A percentile compares a stretch with the other conserved stretches of the same genome.
Evolutionary conservation across 2,113 vertebrate species (phyloP).

Genomic region (Prietella phreatophila): DNA sequence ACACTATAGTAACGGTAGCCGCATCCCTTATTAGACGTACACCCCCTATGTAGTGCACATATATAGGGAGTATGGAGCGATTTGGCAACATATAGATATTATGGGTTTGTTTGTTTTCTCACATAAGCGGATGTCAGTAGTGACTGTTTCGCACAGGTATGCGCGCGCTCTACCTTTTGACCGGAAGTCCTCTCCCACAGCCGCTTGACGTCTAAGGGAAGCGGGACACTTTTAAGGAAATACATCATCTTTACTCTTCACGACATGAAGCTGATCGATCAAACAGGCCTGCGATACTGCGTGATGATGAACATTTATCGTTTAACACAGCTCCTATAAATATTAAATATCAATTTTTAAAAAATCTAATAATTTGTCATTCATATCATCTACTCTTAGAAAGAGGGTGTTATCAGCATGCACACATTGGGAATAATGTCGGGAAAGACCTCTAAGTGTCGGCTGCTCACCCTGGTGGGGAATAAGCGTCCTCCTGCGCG

Average conservation of each 20-base stretch:
- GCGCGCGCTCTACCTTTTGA: background rate
- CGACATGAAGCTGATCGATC: background rate
- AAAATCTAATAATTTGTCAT: background rate
- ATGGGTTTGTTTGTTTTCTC: background rate
- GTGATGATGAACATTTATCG: no score
- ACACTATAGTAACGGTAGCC: background rate
- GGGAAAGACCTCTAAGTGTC: no score
- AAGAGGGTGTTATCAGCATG: no score
- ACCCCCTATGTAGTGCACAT: background rate
- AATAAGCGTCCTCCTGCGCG: conserved; percentile 40
- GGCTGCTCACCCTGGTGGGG: background rate
- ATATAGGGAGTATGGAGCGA: background rate
- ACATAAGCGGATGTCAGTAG: background rate
- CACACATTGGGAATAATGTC: no score
- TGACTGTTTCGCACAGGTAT: background rate
- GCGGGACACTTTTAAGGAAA: background rate
- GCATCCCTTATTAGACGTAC: background rate
- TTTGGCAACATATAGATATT: background rate
- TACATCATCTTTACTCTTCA: no score
- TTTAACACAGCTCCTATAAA: no score
- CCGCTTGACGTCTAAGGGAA: background rate
- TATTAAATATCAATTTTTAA: no score
- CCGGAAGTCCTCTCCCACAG: background rate
- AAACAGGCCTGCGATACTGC: background rate
- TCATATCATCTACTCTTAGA: background rate